Evolutionary conservation across 1,140 invertebrate species (phyloP).

Genomic region (Atta texana): DNA sequence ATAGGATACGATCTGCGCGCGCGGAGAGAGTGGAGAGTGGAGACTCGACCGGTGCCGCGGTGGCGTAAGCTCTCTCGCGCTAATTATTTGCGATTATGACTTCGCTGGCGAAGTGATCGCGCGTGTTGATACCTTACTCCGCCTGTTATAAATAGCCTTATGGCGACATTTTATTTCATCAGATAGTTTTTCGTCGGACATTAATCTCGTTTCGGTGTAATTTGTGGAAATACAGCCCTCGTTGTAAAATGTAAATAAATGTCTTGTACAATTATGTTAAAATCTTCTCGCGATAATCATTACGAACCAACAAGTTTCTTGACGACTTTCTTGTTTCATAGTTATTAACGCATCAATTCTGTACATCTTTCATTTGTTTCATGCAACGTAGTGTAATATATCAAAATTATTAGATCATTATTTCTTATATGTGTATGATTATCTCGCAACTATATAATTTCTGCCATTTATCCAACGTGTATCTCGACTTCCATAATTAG

Average conservation of each 20-base stretch:
- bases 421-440: neutral
- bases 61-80: slow-evolving; percentile 45
- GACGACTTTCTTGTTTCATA: neutral
- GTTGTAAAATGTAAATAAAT: neutral
- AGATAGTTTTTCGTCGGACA: slow-evolving; percentile 15
- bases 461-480: neutral
- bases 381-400: neutral
- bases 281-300: neutral
- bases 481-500: neutral
- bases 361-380: neutral
- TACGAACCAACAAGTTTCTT: too few species aligned
- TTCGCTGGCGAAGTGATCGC: slow-evolving; percentile 27
- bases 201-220: slow-evolving; percentile 34
- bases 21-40: neutral
- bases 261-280: slow-evolving; percentile 26
- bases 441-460: neutral
- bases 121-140: slow-evolving; percentile 39
- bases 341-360: neutral
- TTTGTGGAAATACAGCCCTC: neutral
- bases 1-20: slow-evolving; percentile 71
- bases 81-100: slow-evolving; percentile 61
- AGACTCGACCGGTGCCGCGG: neutral
- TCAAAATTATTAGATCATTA: neutral
- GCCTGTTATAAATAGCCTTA: slow-evolving; percentile 26
- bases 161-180: slow-evolving; percentile 22